Percentiles rank a stretch among this genome's conserved stretches.
Conservation (phyloP, 2,888 invertebrate species). For the Xestia xanthographa region DNA sequence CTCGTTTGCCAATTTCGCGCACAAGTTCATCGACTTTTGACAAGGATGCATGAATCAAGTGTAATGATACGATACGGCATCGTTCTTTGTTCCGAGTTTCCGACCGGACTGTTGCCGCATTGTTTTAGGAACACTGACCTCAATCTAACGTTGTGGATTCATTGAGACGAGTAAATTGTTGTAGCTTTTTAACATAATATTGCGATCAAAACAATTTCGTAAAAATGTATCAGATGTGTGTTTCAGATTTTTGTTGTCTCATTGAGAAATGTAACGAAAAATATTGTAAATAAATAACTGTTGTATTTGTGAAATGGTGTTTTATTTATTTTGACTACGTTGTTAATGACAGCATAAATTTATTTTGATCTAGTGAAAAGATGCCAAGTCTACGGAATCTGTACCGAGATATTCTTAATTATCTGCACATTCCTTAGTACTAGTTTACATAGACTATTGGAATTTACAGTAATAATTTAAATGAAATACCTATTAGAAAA, state of each 20-base stretch:
- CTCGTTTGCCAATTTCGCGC: slow-evolving; percentile 88
- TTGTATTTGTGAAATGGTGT: slow-evolving; percentile 34
- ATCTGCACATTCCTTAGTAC: slow-evolving; percentile 37
- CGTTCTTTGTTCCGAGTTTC: slow-evolving; percentile 70
- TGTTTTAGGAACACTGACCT: slow-evolving; percentile 66
- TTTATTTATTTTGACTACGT: slow-evolving; percentile 54
- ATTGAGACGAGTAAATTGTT: slow-evolving; percentile 41
- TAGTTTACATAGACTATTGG: slow-evolving; percentile 10
- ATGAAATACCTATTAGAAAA: background rate
- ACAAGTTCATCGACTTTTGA: slow-evolving; percentile 87
- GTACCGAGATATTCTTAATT: slow-evolving; percentile 41
- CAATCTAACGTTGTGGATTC: slow-evolving; percentile 43
- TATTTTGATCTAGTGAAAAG: slow-evolving; percentile 48
- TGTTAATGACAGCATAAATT: slow-evolving; percentile 40
- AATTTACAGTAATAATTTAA: slow-evolving; percentile 7
- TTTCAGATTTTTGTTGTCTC: background rate
- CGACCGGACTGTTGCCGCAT: slow-evolving; percentile 65
- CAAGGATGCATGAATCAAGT: slow-evolving; percentile 80
- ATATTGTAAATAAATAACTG: slow-evolving; percentile 40
- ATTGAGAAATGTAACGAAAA: slow-evolving; percentile 9
- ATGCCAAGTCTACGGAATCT: slow-evolving; percentile 61
- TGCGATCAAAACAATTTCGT: slow-evolving; percentile 8
- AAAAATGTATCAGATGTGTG: slow-evolving; percentile 1
- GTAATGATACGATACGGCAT: slow-evolving; percentile 80
- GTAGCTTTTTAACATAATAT: slow-evolving; percentile 3